phyloP scores from a whole-genome alignment of 2,797 vertebrate genomes.

The Lepidocolaptes lacrymiger region DNA sequence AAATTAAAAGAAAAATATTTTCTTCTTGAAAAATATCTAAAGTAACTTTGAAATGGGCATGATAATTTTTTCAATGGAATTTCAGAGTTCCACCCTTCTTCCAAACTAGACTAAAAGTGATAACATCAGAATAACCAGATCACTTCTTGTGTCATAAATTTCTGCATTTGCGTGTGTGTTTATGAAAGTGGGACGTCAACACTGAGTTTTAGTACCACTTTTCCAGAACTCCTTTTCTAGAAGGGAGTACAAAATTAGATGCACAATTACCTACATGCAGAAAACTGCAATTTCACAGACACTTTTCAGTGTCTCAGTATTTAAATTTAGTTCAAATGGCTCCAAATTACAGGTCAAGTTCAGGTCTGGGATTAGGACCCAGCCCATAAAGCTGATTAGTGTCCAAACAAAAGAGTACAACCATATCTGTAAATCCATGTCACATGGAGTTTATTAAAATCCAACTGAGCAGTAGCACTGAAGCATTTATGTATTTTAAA shows the following conservation, averaged over 20 bases:
- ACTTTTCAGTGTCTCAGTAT: neutral
- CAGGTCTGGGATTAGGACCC: slow-evolving; percentile 6
- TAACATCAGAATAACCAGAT: neutral
- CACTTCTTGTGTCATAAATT: neutral
- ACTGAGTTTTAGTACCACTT: neutral
- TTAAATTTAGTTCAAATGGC: neutral
- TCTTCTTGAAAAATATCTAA: neutral
- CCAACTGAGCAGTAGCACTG: neutral
- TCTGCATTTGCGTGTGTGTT: neutral
- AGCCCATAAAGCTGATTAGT: neutral
- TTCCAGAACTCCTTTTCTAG: neutral
- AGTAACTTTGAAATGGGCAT: neutral
- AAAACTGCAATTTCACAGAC: neutral
- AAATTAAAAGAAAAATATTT: neutral
- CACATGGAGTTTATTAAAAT: neutral
- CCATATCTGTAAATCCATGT: neutral
- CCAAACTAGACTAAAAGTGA: neutral
- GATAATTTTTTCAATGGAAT: neutral
- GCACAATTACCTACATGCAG: neutral
- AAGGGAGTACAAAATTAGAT: neutral
- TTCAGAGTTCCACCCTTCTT: neutral
- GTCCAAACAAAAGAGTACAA: slow-evolving; percentile 10
- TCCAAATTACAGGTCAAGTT: neutral
- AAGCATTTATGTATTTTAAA: slow-evolving; percentile 19
- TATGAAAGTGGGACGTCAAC: neutral